phyloP scores from a whole-genome alignment of 2,113 vertebrate species.

The Malurus melanocephalus region DNA sequence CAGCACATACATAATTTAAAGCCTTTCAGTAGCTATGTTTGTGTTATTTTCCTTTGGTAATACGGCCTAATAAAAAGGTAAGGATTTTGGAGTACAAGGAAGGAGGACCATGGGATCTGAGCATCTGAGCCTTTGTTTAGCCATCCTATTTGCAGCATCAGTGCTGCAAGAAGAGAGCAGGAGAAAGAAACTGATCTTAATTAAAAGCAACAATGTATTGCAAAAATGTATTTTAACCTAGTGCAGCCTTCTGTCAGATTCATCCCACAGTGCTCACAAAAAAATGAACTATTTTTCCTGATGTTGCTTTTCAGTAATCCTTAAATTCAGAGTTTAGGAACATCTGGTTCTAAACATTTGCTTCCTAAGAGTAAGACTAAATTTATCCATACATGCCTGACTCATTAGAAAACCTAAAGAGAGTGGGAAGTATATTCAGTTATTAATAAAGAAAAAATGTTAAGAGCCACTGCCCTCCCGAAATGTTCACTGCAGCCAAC shows the following conservation, averaged over 20 bases:
- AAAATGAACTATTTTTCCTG: not conserved
- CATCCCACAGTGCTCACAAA: not conserved
- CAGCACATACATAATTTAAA: not conserved
- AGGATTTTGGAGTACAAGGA: not conserved
- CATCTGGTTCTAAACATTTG: not conserved
- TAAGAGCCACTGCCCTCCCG: not conserved
- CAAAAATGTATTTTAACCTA: not conserved
- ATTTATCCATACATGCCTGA: not conserved
- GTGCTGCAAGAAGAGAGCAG: not conserved
- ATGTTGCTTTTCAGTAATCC: not conserved
- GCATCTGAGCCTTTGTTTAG: not conserved
- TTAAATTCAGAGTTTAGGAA: not conserved
- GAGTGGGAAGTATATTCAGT: not conserved
- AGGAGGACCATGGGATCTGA: not conserved
- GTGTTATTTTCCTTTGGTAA: not conserved
- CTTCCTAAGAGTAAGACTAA: not conserved
- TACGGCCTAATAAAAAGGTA: not conserved
- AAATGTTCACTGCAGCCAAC: not conserved
- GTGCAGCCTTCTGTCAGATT: not conserved
- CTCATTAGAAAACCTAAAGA: not conserved
- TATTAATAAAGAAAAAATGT: not conserved
- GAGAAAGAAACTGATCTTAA: not conserved
- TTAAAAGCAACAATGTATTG: not conserved
- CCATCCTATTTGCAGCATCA: not conserved
- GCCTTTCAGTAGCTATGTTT: not conserved